Conservation (phyloP, 2,113 vertebrate species). For the Chrysemys picta region DNA sequence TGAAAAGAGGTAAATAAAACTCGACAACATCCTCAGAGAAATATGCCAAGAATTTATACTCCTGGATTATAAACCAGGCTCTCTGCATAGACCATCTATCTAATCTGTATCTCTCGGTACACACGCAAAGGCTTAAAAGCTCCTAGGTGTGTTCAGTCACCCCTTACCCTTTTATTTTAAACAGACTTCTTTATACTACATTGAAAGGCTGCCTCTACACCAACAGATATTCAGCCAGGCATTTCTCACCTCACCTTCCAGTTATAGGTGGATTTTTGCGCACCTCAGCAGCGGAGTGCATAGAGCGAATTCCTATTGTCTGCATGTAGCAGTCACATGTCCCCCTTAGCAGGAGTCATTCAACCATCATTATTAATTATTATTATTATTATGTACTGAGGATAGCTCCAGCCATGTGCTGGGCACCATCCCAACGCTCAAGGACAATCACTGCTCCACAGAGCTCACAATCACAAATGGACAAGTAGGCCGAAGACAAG, state of each 20-base stretch:
- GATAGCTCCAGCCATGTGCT: neutral
- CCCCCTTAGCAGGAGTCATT: neutral
- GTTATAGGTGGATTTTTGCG: neutral
- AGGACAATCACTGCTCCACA: neutral
- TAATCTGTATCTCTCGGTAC: conserved; percentile 5
- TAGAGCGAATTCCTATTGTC: neutral
- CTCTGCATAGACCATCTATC: neutral
- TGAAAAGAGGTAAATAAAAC: conserved; percentile 59
- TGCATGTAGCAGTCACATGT: neutral
- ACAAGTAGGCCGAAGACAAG: neutral
- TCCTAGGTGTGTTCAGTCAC: accelerated
- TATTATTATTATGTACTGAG: neutral
- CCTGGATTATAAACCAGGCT: conserved; percentile 38
- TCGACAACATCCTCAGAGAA: conserved; percentile 39
- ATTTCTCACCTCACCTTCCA: neutral
- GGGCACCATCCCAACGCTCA: neutral
- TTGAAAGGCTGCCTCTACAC: neutral
- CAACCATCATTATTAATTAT: neutral
- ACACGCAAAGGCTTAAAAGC: neutral
- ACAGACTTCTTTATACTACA: neutral
- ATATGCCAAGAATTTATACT: conserved; percentile 68
- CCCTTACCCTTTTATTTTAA: neutral
- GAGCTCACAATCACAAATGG: neutral
- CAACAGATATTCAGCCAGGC: neutral
- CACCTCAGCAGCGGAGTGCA: neutral